These are phyloP conservation scores for Xylocampa areola DNA, from an alignment of 2,888 invertebrate genomes.

Conservation along the genomic window DNA sequence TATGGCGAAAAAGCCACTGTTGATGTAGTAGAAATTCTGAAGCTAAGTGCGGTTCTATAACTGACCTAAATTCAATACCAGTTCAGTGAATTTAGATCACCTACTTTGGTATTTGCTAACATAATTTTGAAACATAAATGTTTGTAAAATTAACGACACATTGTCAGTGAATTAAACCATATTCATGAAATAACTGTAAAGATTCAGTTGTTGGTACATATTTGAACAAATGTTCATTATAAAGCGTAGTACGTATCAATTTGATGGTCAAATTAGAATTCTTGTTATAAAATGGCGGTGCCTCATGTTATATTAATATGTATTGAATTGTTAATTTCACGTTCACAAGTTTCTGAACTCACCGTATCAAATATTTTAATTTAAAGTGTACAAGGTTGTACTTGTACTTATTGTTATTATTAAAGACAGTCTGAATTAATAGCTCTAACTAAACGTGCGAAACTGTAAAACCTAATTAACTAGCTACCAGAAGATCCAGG, in stretches of 20 bases:
- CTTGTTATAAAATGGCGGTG: constrained; percentile 1
- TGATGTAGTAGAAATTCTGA: no score
- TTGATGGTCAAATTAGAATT: constrained; percentile 34
- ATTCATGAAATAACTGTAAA: constrained; percentile 11
- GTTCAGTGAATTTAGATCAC: neutral
- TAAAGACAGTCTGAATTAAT: no score
- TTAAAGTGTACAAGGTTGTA: no score
- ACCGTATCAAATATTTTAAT: no score
- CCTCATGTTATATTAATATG: neutral
- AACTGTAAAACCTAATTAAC: no score
- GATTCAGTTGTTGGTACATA: constrained; percentile 18
- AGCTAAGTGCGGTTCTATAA: no score
- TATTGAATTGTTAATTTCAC: constrained; percentile 1
- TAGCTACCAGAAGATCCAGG: no score
- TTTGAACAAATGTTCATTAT: constrained; percentile 36
- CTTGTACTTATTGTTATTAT: no score
- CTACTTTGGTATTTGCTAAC: neutral
- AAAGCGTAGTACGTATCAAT: constrained; percentile 5
- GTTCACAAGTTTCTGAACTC: neutral
- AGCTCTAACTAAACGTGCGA: no score
- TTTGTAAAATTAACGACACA: constrained; percentile 34
- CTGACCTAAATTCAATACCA: constrained; percentile 17
- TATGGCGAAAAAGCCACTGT: no score
- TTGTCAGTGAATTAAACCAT: constrained; percentile 13
- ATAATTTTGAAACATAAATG: constrained; percentile 15